These are phyloP conservation scores for Actias luna DNA, from an alignment of 2,888 invertebrate species.

Conservation along the genomic window DNA sequence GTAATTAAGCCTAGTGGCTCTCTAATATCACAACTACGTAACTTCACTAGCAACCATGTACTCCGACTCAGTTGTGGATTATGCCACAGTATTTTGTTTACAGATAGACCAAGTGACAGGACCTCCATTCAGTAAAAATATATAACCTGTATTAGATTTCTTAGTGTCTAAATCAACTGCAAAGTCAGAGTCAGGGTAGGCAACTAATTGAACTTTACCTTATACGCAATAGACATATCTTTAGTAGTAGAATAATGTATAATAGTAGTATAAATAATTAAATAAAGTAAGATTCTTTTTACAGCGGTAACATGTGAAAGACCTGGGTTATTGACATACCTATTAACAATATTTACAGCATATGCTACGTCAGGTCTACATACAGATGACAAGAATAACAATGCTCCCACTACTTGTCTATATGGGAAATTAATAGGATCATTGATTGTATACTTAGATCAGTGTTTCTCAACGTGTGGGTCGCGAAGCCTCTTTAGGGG, in stretches of 20 bases:
- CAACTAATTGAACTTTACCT: conserved; percentile 24
- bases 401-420: conserved; percentile 16
- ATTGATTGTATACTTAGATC: too few relatives aligned
- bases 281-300: too few relatives aligned
- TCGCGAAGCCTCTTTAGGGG: too few relatives aligned
- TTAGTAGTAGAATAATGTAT: conserved; percentile 31
- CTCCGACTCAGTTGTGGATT: conserved; percentile 30
- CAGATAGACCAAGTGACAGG: conserved; percentile 31
- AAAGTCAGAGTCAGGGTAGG: conserved; percentile 35
- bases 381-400: conserved; percentile 29
- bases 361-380: conserved; percentile 26
- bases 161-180: conserved; percentile 33
- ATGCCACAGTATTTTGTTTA: conserved; percentile 29
- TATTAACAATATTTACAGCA: conserved; percentile 28
- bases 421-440: conserved; percentile 22
- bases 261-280: too few relatives aligned
- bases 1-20: conserved; percentile 24
- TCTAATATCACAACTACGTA: conserved; percentile 27
- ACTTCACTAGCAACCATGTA: conserved; percentile 29
- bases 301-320: conserved; percentile 26
- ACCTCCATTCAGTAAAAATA: conserved; percentile 35
- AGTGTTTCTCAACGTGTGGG: too few relatives aligned
- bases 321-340: conserved; percentile 17
- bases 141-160: conserved; percentile 34
- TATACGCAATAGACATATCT: conserved; percentile 32